These are phyloP conservation scores for Polydrusus tereticollis DNA, from an alignment of 2,888 invertebrate genomes.

Conservation along the genomic window DNA sequence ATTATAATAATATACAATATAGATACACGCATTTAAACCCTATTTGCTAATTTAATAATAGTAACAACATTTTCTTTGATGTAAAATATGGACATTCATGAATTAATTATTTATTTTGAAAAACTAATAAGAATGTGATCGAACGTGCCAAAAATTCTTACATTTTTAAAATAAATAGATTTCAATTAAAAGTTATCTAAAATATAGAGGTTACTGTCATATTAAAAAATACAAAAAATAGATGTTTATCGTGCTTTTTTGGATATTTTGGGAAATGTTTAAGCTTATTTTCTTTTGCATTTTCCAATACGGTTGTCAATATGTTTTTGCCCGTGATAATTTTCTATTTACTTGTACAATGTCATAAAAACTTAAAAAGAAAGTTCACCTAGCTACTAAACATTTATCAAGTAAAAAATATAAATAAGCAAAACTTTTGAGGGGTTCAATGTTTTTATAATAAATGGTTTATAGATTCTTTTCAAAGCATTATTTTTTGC, in stretches of 20 bases:
- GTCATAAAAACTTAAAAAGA: no score
- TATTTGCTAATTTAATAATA: constrained; percentile 17
- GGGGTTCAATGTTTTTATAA: not conserved
- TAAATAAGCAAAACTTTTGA: constrained; percentile 1
- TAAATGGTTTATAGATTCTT: constrained; percentile 11
- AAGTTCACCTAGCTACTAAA: not conserved
- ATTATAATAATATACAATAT: no score
- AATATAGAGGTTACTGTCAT: not conserved
- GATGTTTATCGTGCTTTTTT: constrained; percentile 18
- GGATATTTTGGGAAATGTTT: constrained; percentile 42
- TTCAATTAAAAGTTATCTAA: not conserved
- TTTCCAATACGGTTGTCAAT: constrained; percentile 14
- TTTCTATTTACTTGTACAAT: no score
- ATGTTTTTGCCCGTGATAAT: not conserved
- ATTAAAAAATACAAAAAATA: constrained; percentile 33
- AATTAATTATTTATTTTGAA: not conserved
- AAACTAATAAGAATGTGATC: not conserved
- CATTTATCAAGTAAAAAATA: not conserved
- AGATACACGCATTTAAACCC: constrained; percentile 19
- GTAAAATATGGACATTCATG: not conserved
- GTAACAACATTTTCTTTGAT: constrained; percentile 22
- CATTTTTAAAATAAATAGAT: not conserved
- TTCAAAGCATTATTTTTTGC: not conserved
- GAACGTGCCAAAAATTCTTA: not conserved
- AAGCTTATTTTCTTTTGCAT: constrained; percentile 34